Base-by-base conservation (phyloP, 2,113 vertebrate species). In the Orthonyx spaldingii region DNA sequence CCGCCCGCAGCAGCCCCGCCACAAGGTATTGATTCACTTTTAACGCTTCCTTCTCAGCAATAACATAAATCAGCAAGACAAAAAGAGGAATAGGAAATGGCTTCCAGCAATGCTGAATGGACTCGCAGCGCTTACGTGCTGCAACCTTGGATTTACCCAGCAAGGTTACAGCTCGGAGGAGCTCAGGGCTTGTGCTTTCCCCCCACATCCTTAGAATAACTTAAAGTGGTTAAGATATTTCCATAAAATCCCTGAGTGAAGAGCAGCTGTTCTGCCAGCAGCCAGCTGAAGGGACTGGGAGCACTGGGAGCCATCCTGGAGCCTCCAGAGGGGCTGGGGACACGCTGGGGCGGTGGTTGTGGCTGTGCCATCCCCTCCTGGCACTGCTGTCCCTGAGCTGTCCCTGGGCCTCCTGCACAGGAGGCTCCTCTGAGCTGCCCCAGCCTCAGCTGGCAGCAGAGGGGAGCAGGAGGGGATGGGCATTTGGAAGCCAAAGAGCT, bases 371-470 rank as follows among this genome's bases (percentile, higher is more conserved):
- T 46, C 49, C 60, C 61, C 44, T 75, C 55, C 50, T 16, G n/a
- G 30, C 37, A 6, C 41, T 4, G 32, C 65, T 23, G 30, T 9
- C 16, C 22, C 63, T 9, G 69, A 1, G 17, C 39, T 20, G 30
- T 3, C 50, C 16, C 2, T 7, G 42, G 57, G 35, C 57, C 30
- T 28, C 35, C 65, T 28, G 72, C 11, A 16, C n/a, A n/a, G n/a
- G n/a, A n/a, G n/a, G n/a, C n/a, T n/a, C 30, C 39, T 15, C 74
- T 1, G 52, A 37, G 81, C 59, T 12, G 46, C 53, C 77, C 59
- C 17, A 11, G 24, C 0, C 81, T 11, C 65, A 9, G 26, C 19
- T 7, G 2, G 3, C 13, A 6, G 46, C 8, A 14, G 13, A 39
- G 60, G 37, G 52, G n/a, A 16, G 59, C 47, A 4, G 47, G 11